Conservation (phyloP, 1,140 invertebrate species). For the Drosophila elegans region DNA sequence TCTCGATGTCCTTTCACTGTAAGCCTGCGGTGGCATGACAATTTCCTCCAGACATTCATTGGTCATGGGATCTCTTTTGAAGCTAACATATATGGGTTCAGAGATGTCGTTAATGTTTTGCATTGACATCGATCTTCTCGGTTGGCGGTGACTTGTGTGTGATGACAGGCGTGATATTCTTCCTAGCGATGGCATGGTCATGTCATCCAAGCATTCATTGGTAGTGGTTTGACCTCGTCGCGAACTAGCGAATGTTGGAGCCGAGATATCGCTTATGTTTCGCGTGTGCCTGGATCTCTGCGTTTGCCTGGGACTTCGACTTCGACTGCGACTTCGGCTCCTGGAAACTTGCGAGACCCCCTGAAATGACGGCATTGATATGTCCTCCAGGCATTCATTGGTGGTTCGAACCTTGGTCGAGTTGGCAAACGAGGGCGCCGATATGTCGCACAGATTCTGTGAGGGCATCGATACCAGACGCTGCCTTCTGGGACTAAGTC, state of each 20-base stretch:
- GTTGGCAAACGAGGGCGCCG: conserved; percentile 20
- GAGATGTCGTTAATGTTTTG: background rate
- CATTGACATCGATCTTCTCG: background rate
- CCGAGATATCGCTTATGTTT: background rate
- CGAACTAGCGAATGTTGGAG: background rate
- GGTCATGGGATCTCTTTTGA: background rate
- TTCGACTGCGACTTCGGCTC: conserved; percentile 1
- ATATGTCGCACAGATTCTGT: conserved; percentile 12
- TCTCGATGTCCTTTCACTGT: background rate
- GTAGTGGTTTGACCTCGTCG: background rate
- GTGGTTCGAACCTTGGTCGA: background rate
- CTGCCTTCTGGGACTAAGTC: background rate
- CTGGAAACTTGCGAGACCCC: background rate
- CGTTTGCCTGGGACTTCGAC: background rate
- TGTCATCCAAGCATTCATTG: conserved; percentile 12
- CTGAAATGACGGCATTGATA: conserved; percentile 22
- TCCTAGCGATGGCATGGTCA: conserved; percentile 14
- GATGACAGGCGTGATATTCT: background rate
- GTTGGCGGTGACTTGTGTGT: background rate
- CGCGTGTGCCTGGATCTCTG: conserved; percentile 7
- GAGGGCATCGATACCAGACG: background rate
- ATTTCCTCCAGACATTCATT: conserved; percentile 14
- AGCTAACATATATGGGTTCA: background rate
- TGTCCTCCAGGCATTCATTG: conserved; percentile 30
- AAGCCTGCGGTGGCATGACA: conserved; percentile 4